Evolutionary conservation across 92 coral and sea anemone species (phyloP).

Genomic region (Parazoanthus swiftii): DNA sequence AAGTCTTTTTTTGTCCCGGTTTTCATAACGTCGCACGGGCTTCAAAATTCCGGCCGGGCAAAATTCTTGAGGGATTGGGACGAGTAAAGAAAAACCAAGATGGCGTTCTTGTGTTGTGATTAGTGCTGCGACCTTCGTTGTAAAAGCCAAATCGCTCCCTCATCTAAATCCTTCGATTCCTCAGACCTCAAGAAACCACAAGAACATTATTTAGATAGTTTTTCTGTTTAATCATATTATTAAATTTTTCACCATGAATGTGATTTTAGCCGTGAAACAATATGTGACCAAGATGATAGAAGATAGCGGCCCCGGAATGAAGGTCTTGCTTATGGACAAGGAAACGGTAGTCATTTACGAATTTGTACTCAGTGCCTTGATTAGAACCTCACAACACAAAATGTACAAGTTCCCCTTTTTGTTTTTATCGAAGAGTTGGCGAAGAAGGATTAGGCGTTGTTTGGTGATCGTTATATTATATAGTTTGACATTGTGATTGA

Average conservation of each 20-base stretch:
- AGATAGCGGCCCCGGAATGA: constrained; percentile 96
- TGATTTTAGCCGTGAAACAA: constrained; percentile 94
- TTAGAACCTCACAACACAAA: background rate
- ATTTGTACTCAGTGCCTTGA: background rate
- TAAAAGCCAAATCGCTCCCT: background rate
- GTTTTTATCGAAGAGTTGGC: background rate
- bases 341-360: constrained; percentile 72
- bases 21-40: background rate
- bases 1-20: background rate
- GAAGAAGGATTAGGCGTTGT: background rate
- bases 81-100: constrained; percentile 27
- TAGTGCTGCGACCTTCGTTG: background rate
- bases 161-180: background rate
- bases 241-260: constrained; percentile 68
- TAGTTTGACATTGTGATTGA: background rate
- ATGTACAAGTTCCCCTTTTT: background rate
- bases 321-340: constrained; percentile 95
- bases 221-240: background rate
- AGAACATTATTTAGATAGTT: background rate
- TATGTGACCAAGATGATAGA: constrained; percentile 95
- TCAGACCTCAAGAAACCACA: background rate
- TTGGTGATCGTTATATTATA: background rate
- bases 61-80: background rate
- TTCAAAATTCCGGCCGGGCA: background rate
- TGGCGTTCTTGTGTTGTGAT: constrained; percentile 33